A percentile compares a stretch with the other conserved stretches of the same genome.
These are phyloP conservation scores for Sylvicola cinctus DNA, from an alignment of 2,888 invertebrate species.

Conservation along the genomic window DNA sequence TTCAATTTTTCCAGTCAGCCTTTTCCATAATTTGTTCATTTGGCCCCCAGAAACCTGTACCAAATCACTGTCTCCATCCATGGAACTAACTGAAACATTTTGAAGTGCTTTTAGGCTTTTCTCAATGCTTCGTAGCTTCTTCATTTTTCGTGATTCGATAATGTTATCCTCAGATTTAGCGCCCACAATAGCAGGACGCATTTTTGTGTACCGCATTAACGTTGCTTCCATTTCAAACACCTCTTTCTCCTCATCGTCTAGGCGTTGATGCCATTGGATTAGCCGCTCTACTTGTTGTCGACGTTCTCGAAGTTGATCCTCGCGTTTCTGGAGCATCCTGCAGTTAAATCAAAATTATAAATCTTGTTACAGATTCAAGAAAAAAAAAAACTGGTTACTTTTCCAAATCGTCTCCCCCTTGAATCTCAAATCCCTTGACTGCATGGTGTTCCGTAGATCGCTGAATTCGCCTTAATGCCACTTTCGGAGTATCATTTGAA, in stretches of 20 bases:
- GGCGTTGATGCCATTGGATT: conserved; percentile 30
- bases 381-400: neutral
- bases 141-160: conserved; percentile 11
- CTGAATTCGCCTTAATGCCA: too few relatives aligned
- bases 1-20: conserved; percentile 23
- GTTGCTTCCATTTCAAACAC: conserved; percentile 28
- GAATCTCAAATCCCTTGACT: neutral
- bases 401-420: neutral
- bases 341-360: conserved; percentile 11
- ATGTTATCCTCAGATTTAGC: conserved; percentile 1
- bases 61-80: conserved; percentile 8
- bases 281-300: conserved; percentile 29
- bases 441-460: neutral
- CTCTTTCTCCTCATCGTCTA: conserved; percentile 30
- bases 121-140: conserved; percentile 17
- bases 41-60: conserved; percentile 19
- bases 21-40: conserved; percentile 27
- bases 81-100: conserved; percentile 10
- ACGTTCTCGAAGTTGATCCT: conserved; percentile 26
- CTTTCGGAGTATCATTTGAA: too few relatives aligned
- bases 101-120: conserved; percentile 16
- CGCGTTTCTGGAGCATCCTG: conserved; percentile 27
- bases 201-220: conserved; percentile 10
- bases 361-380: neutral
- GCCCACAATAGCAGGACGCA: conserved; percentile 7